Evolutionary conservation across 2,797 vertebrate genomes (phyloP), one percentile per base, ranked within the genome.

Genomic region (Tympanoctomys barrerae): DNA sequence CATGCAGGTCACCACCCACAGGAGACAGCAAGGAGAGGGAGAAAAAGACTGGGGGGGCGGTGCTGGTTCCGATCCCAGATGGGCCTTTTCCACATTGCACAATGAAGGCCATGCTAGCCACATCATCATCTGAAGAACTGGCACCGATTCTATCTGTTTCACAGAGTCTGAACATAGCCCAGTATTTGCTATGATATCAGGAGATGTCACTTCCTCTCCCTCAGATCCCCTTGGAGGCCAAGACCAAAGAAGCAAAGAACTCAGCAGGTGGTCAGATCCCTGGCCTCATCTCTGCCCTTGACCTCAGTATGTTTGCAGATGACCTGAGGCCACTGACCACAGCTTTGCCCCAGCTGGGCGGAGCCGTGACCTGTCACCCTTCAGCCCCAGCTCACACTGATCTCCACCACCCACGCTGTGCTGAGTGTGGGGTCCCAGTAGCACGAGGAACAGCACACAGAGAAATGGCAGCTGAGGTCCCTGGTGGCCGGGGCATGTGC

Each of bases 271-370:
- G 46, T 82, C 21, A 28, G 39, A 75, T 14, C 39, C 57, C 39
- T 59, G 7, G 68, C 36, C 78, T 89, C 91, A 88, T 78, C 83
- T 88, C 26, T 0, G 52, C 59, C 16, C 57, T 91, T 84, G 91
- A 93, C 49, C 84, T 57, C 62, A 31, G 26, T 1, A n/a, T 91
- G 70, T 92, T 94, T 97, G 39, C 42, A 22, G 33, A 86, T 86
- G 92, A 85, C n/a, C 42, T 46, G 71, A 89, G 96, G 94, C 62
- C 92, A 89, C 39, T 87, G 93, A 85, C 70, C 80, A 7, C 59
- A 39, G 19, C 22, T 26, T 84, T 49, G 16, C 46, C 87, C 85
- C 8, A 26, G 39, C 64, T 79, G 73, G 49, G 19, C 26, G 0
- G 12, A 36, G 28, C 66, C 59, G 22, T 26, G 84, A 77, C 73